phyloP scores from a whole-genome alignment of 2,888 invertebrate genomes.

The Archips xylosteana region DNA sequence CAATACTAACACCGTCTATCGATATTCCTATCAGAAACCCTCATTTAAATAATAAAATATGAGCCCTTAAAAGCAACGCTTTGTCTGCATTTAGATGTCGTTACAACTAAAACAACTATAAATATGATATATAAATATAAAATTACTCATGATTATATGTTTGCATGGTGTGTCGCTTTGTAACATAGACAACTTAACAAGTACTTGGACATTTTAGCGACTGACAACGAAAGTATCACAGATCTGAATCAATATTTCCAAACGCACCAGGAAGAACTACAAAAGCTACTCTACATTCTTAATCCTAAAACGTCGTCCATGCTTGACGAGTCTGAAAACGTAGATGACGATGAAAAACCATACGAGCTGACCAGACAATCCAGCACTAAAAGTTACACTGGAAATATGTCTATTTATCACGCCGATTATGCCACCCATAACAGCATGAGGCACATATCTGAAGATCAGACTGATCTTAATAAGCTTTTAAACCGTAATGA shows the following conservation, averaged over 20 bases:
- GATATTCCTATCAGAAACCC: too few relatives aligned
- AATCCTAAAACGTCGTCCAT: constrained; percentile 72
- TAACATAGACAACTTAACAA: constrained; percentile 81
- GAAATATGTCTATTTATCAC: constrained; percentile 71
- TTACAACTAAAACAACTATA: constrained; percentile 41
- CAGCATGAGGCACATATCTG: constrained; percentile 71
- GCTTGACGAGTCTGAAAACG: constrained; percentile 69
- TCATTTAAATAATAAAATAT: background rate
- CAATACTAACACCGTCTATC: too few relatives aligned
- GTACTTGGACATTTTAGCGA: constrained; percentile 87
- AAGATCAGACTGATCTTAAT: constrained; percentile 77
- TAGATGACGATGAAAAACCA: constrained; percentile 74
- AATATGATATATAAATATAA: constrained; percentile 48
- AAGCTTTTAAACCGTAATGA: constrained; percentile 84
- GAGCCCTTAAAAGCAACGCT: constrained; percentile 42
- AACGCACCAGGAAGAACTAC: constrained; percentile 73
- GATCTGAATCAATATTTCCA: constrained; percentile 76
- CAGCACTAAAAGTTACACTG: constrained; percentile 67
- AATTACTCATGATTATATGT: constrained; percentile 71
- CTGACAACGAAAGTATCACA: constrained; percentile 74
- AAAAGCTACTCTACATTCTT: constrained; percentile 69
- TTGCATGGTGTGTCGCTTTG: constrained; percentile 80
- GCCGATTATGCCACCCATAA: constrained; percentile 69
- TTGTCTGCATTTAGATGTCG: constrained; percentile 43
- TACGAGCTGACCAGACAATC: constrained; percentile 62